Evolutionary conservation across 2,888 invertebrate species (phyloP).

Genomic region (Leptothorax acervorum): DNA sequence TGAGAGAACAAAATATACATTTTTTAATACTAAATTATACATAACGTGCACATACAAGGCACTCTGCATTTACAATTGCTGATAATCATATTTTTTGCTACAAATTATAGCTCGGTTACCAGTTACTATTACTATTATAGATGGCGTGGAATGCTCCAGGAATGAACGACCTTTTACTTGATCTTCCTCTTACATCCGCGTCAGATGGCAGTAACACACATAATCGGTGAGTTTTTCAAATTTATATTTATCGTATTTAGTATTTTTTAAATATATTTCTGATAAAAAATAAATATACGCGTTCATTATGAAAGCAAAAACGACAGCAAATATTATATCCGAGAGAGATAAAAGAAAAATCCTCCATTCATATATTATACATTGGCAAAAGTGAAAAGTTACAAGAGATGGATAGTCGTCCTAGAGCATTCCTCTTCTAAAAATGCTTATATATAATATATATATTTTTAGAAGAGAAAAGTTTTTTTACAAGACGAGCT

Average conservation of each 20-base stretch:
- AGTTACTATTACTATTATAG: neutral
- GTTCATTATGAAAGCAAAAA: neutral
- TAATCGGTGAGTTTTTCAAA: neutral
- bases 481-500: too few species aligned
- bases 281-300: neutral
- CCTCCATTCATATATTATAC: neutral
- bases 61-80: constrained; percentile 5
- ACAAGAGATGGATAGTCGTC: neutral
- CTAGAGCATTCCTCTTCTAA: neutral
- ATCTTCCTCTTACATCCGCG: neutral
- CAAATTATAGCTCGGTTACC: neutral
- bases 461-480: too few species aligned
- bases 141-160: neutral
- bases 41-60: neutral
- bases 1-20: neutral
- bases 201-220: constrained; percentile 27
- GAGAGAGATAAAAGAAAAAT: neutral
- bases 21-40: neutral
- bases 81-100: constrained; percentile 17
- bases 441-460: too few species aligned
- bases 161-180: neutral
- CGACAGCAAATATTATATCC: neutral
- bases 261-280: neutral
- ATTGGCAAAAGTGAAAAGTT: neutral
- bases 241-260: neutral